A percentile compares a stretch with the other conserved stretches of the same genome.
Evolutionary conservation across 2,888 invertebrate species (phyloP).

Genomic region (Sarcophaga variegata): DNA sequence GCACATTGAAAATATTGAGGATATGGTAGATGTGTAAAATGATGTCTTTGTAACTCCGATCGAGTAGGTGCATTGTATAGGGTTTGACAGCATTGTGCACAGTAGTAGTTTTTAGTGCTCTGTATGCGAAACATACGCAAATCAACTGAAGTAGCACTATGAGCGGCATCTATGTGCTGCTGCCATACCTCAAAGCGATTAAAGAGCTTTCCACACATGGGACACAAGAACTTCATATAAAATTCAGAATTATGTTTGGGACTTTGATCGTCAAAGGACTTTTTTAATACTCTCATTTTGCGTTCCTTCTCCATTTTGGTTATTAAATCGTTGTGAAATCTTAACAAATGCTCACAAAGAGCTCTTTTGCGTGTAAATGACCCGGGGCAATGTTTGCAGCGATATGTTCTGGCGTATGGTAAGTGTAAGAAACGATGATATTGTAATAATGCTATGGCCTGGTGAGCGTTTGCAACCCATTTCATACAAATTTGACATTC

Average conservation of each 20-base stretch:
- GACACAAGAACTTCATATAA: constrained; percentile 73
- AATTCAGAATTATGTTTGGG: constrained; percentile 66
- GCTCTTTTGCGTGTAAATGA: constrained; percentile 75
- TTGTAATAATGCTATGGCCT: constrained; percentile 76
- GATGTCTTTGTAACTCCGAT: constrained; percentile 75
- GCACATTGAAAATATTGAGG: constrained; percentile 72
- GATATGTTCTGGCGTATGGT: constrained; percentile 75
- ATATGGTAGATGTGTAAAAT: constrained; percentile 76
- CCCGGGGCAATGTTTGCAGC: constrained; percentile 75
- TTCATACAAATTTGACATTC: constrained; percentile 77
- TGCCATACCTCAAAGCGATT: constrained; percentile 76
- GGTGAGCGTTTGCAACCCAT: constrained; percentile 77
- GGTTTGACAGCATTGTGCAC: constrained; percentile 76
- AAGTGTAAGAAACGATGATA: constrained; percentile 78
- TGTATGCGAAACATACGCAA: constrained; percentile 76
- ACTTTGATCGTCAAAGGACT: constrained; percentile 24
- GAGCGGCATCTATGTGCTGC: constrained; percentile 74
- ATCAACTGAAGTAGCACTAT: constrained; percentile 75
- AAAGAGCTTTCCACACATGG: constrained; percentile 76
- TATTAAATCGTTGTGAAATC: constrained; percentile 65
- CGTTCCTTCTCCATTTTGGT: constrained; percentile 70
- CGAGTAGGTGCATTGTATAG: constrained; percentile 77
- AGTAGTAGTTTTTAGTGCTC: constrained; percentile 75
- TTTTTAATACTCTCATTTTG: constrained; percentile 68
- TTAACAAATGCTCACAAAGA: constrained; percentile 72